A percentile compares a stretch with the other conserved stretches of the same genome.
phyloP scores from a whole-genome alignment of 2,113 vertebrate genomes.

The Corythornis madagascariensis region DNA sequence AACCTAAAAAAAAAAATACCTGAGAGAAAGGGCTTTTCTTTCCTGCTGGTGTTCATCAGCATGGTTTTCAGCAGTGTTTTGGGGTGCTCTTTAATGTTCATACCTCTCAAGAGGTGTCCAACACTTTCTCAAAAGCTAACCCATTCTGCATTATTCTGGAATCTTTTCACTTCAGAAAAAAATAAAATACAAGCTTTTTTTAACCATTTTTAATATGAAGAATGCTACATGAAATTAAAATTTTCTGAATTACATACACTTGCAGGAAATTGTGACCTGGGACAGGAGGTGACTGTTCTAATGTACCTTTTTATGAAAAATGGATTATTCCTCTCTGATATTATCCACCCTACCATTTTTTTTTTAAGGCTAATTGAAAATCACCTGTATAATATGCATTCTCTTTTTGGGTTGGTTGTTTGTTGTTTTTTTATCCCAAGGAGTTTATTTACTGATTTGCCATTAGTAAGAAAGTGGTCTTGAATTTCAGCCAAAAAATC shows the following conservation, averaged over 20 bases:
- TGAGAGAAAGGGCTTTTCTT: not conserved
- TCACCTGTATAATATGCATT: not conserved
- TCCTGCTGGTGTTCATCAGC: not conserved
- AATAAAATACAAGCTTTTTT: not conserved
- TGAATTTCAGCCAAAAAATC: not conserved
- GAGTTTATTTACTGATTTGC: not conserved
- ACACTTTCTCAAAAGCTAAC: not conserved
- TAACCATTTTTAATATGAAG: not conserved
- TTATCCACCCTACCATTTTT: not conserved
- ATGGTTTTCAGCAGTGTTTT: not conserved
- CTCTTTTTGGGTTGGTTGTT: too few species aligned
- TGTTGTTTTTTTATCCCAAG: not conserved
- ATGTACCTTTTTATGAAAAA: not conserved
- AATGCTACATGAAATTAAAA: not conserved
- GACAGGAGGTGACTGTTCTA: not conserved
- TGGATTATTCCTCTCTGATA: not conserved
- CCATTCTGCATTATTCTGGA: not conserved
- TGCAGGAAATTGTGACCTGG: not conserved
- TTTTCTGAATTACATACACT: not conserved
- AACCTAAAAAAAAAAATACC: not conserved
- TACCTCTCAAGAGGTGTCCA: fast-evolving
- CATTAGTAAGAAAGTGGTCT: not conserved
- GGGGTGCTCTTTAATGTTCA: not conserved
- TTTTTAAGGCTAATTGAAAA: not conserved
- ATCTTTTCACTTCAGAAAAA: not conserved